A percentile compares a stretch with the other conserved stretches of the same genome.
phyloP scores from a whole-genome alignment of 2,113 vertebrate species.

The Bucco capensis region DNA sequence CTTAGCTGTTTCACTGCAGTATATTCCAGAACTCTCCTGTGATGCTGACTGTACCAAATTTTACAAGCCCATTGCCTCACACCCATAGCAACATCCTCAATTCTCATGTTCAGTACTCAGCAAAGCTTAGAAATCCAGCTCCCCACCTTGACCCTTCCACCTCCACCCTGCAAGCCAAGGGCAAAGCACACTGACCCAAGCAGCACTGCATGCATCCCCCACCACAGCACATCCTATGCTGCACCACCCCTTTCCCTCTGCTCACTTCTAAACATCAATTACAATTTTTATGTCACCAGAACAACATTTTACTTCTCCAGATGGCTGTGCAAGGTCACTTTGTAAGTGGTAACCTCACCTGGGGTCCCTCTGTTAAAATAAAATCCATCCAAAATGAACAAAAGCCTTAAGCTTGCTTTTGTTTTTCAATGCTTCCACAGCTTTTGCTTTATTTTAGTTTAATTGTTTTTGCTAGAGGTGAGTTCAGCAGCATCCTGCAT shows the following conservation, averaged over 20 bases:
- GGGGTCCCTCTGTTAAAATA: background rate
- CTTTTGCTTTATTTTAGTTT: background rate
- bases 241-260: background rate
- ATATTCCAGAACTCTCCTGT: background rate
- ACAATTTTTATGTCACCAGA: background rate
- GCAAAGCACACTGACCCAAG: accelerated
- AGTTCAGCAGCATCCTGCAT: background rate
- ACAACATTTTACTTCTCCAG: background rate
- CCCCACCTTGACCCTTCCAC: background rate
- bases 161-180: background rate
- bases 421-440: background rate
- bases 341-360: background rate
- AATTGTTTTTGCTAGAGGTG: background rate
- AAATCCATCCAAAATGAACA: background rate
- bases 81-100: background rate
- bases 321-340: background rate
- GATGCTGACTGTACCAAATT: background rate
- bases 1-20: background rate
- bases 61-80: background rate
- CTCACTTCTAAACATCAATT: background rate
- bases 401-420: background rate
- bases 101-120: background rate
- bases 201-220: background rate
- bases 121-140: background rate
- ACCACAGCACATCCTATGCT: background rate